Evolutionary conservation across 2,888 invertebrate genomes (phyloP), one percentile per base, ranked within the genome.

Genomic region (Ethmia dodecea): DNA sequence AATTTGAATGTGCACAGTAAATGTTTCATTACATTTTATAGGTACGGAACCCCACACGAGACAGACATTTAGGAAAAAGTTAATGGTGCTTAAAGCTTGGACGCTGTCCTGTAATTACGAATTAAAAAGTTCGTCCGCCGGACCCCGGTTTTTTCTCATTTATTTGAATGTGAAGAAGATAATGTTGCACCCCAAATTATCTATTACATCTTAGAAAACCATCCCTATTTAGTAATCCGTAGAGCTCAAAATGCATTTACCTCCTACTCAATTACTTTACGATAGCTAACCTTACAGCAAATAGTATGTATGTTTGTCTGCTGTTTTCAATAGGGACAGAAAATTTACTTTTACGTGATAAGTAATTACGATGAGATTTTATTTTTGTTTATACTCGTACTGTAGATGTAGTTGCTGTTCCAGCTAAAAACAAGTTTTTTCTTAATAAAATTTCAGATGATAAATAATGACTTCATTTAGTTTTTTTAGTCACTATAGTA

Each of bases 31-130:
- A 57, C 64, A 55, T 70, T 63, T 70, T 60, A 64, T 62, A 59
- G 46, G 55, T 60, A 55, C 52, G 52, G 64, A 58, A 60, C 65
- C 68, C 66, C 65, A 66, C 55, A 64, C 69, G 64, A 67, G 63
- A 64, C 62, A 68, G 76, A 73, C 72, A 74, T 77, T 80, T 74
- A 68, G 69, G 68, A 72, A 81, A 78, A 83, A 86, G 80, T 80
- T 83, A 86, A 84, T 83, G 84, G 74, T 65, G 73, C 84, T 73
- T 78, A 76, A 77, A 83, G 81, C 79, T 71, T 67, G 81, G 79
- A 72, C 83, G 63, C 60, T 76, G 80, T 78, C 80, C 83, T 86
- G 77, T 84, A 86, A 86, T 84, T 84, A 86, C 83, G 60, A 83
- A 86, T 86, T 86, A 83, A 84, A 86, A 86, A 84, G 66, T 84